Percentiles rank a stretch among this genome's conserved stretches.
Evolutionary conservation across 2,113 vertebrate genomes (phyloP).

Genomic region (Alectura lathami): DNA sequence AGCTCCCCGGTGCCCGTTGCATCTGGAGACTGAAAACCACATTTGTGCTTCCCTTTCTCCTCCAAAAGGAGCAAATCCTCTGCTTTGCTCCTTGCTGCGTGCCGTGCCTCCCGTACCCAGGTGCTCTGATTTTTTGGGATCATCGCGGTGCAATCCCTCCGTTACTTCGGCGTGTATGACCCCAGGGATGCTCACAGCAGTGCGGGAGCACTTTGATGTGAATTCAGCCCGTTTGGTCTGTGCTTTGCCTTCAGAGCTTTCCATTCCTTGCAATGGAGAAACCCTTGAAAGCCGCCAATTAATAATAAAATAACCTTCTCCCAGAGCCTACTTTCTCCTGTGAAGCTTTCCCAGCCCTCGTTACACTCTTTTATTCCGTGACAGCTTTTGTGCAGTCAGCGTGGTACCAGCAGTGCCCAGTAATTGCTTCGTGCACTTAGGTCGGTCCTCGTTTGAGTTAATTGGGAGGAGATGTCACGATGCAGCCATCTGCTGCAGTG

Average conservation of each 20-base stretch:
- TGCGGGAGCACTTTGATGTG: neutral
- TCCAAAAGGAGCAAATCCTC: neutral
- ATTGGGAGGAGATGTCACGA: conserved; percentile 13
- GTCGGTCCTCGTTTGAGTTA: neutral
- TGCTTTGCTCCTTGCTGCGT: neutral
- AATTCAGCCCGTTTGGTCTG: neutral
- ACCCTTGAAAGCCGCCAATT: neutral
- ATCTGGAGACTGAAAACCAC: neutral
- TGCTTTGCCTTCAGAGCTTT: neutral
- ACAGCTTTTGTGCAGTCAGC: accelerated
- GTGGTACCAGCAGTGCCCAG: neutral
- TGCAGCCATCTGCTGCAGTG: conserved; percentile 18
- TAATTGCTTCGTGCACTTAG: neutral
- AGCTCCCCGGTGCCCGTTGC: neutral
- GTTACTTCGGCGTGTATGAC: accelerated
- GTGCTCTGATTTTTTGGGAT: neutral
- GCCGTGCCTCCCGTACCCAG: neutral
- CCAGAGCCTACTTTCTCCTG: neutral
- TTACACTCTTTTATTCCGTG: neutral
- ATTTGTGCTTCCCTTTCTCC: neutral
- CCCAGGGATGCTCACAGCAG: neutral
- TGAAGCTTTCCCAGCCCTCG: neutral
- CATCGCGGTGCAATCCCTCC: neutral
- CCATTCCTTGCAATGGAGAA: neutral
- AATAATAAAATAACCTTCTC: neutral